Percentiles rank a stretch among this genome's conserved stretches.
Evolutionary conservation across 2,888 invertebrate genomes (phyloP).

Genomic region (Ennomos quercinarius): DNA sequence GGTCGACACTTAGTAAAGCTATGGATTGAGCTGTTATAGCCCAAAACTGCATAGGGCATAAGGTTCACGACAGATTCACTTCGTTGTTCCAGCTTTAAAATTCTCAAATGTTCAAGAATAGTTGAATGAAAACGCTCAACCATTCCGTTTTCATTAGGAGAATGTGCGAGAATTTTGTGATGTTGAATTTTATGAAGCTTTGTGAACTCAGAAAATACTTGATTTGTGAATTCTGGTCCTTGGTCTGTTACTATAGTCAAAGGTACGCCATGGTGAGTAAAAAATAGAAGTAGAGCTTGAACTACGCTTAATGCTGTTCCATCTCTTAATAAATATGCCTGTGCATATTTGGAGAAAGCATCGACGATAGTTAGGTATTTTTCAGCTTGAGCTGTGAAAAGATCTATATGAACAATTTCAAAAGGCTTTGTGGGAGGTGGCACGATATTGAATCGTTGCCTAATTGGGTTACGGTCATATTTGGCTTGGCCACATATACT

Average conservation of each 20-base stretch:
- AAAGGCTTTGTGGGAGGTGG: constrained; percentile 38
- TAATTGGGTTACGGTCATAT: constrained; percentile 39
- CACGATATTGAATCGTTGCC: constrained; percentile 30
- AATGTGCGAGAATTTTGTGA: constrained; percentile 26
- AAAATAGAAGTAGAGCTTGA: constrained; percentile 33
- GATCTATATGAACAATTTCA: constrained; percentile 39
- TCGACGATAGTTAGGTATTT: constrained; percentile 41
- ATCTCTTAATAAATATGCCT: constrained; percentile 36
- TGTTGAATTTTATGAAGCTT: constrained; percentile 33
- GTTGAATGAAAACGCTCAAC: constrained; percentile 28
- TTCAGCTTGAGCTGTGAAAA: constrained; percentile 33
- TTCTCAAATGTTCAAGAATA: constrained; percentile 1
- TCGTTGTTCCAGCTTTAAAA: not conserved
- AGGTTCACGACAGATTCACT: not conserved
- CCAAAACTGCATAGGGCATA: constrained; percentile 2
- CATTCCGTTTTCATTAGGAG: constrained; percentile 36
- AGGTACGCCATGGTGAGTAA: constrained; percentile 32
- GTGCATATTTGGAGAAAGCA: constrained; percentile 36
- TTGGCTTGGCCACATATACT: constrained; percentile 39
- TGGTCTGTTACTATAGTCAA: constrained; percentile 36
- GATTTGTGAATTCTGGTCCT: constrained; percentile 38
- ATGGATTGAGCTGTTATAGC: constrained; percentile 2
- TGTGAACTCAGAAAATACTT: constrained; percentile 29
- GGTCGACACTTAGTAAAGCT: no score
- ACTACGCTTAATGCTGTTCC: constrained; percentile 33